Evolutionary conservation across 2,113 vertebrate species (phyloP).

Genomic region (Aptenodytes forsteri): DNA sequence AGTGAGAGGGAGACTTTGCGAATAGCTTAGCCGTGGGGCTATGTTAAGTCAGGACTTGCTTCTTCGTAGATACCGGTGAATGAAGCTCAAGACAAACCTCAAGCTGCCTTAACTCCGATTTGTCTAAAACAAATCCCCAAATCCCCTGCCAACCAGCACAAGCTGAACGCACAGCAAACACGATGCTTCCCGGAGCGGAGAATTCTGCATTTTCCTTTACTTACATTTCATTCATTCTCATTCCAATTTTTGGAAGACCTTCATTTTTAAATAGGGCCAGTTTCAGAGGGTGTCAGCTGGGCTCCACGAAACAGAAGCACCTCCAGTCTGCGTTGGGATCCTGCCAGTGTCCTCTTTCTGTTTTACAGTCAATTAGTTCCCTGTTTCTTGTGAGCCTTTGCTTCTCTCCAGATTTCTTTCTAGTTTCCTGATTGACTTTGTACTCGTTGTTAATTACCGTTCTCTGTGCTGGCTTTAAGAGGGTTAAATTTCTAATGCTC

Average conservation of each 20-base stretch:
- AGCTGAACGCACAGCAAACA: rapidly evolving
- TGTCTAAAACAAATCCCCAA: neutral
- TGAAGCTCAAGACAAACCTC: neutral
- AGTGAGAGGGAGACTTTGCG: neutral
- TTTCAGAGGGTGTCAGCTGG: neutral
- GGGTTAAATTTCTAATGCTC: neutral
- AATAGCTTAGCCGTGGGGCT: neutral
- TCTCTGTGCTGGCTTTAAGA: neutral
- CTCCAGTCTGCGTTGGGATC: neutral
- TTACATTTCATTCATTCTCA: neutral
- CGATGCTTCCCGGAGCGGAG: neutral
- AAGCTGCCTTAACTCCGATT: neutral
- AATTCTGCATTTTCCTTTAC: neutral
- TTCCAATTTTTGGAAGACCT: neutral
- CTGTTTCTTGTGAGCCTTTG: neutral
- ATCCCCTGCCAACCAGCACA: neutral
- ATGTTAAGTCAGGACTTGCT: neutral
- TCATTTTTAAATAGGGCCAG: neutral
- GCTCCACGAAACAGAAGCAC: neutral
- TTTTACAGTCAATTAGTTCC: neutral
- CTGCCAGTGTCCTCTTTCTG: neutral
- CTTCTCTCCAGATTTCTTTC: neutral
- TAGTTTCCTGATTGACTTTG: neutral
- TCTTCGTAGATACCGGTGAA: neutral
- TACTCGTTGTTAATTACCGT: neutral